Percentiles rank a stretch among this genome's conserved stretches.
Conservation (phyloP, 2,113 vertebrate genomes). For the Cyprichromis sp. region DNA sequence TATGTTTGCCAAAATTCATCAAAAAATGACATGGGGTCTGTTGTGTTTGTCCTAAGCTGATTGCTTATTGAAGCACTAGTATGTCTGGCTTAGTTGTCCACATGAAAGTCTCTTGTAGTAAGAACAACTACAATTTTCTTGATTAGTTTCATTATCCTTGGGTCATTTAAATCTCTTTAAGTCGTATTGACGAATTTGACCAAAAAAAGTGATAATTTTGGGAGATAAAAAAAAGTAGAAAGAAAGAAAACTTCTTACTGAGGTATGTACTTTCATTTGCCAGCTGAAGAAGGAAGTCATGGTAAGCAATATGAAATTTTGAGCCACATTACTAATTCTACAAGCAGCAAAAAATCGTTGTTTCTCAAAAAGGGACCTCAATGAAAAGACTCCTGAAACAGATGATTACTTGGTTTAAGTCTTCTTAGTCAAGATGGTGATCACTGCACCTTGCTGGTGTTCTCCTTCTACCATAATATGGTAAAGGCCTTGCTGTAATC, state of each 20-base stretch:
- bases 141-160: conserved; percentile 16
- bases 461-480: not conserved
- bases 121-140: not conserved
- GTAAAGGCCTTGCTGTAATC: not conserved
- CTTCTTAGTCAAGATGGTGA: not conserved
- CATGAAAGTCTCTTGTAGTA: not conserved
- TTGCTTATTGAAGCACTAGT: not conserved
- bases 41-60: not conserved
- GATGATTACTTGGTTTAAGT: not conserved
- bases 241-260: not conserved
- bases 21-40: not conserved
- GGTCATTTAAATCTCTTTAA: not conserved
- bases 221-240: not conserved
- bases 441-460: not conserved
- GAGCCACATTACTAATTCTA: not conserved
- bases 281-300: not conserved
- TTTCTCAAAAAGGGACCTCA: not conserved
- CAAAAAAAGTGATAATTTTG: not conserved
- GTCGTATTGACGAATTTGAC: not conserved
- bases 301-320: conserved; percentile 1
- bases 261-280: not conserved
- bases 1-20: not conserved
- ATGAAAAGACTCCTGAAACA: not conserved
- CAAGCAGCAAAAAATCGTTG: not conserved
- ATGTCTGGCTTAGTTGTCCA: not conserved